Percentiles rank a stretch among this genome's conserved stretches.
These are phyloP conservation scores for Pseudomugil tenellus DNA, from an alignment of 2,797 vertebrate species.

Conservation along the genomic window DNA sequence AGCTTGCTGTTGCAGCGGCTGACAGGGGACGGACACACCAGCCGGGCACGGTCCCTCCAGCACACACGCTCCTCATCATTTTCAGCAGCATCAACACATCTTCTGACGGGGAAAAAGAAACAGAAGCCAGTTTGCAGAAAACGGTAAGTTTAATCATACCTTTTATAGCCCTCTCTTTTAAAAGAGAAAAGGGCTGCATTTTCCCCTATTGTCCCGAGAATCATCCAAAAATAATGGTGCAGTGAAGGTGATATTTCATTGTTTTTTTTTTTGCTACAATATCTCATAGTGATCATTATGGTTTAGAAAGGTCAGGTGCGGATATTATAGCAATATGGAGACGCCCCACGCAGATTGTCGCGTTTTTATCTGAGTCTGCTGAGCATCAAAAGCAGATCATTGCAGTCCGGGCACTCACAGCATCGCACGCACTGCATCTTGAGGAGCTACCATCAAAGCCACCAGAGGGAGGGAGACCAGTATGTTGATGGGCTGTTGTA, in stretches of 20 bases:
- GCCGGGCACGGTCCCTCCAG: slow-evolving; percentile 53
- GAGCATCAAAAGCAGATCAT: slow-evolving; percentile 32
- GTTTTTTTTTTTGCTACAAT: slow-evolving; percentile 30
- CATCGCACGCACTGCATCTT: slow-evolving; percentile 46
- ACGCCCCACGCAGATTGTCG: slow-evolving; percentile 15
- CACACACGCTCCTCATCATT: slow-evolving; percentile 30
- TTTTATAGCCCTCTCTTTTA: accelerated
- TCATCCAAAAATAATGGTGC: slow-evolving; percentile 55
- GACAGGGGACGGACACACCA: slow-evolving; percentile 54
- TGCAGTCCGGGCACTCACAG: slow-evolving; percentile 35
- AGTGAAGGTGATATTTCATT: slow-evolving; percentile 46
- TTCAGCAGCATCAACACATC: slow-evolving; percentile 38
- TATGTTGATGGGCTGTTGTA: slow-evolving; percentile 33
- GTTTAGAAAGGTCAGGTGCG: slow-evolving; percentile 53
- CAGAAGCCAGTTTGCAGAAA: slow-evolving; percentile 35
- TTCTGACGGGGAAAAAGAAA: slow-evolving; percentile 19
- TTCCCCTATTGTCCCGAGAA: neutral
- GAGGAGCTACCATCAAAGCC: slow-evolving; percentile 38
- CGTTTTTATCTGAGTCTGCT: slow-evolving; percentile 19
- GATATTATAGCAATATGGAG: slow-evolving; percentile 48
- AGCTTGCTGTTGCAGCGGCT: slow-evolving; percentile 74
- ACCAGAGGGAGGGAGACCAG: slow-evolving; percentile 17
- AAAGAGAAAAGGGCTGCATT: neutral
- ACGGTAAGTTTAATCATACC: slow-evolving; percentile 55
- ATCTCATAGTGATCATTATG: slow-evolving; percentile 46